Conservation (phyloP, 1,140 invertebrate genomes). For the Drosophila bifasciata region DNA sequence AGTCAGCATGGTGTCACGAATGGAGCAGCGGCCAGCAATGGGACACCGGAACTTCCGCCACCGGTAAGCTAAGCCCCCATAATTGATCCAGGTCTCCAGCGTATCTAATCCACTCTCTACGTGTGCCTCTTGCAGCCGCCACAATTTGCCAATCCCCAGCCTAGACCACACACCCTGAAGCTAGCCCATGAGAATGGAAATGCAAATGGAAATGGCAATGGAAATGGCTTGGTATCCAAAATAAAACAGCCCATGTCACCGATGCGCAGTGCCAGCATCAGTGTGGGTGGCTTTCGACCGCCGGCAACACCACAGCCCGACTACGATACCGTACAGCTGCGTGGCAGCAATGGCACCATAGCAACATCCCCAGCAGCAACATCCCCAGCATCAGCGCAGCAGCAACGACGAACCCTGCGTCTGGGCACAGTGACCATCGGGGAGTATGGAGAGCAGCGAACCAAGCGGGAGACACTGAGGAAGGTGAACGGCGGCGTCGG, state of each 20-base stretch:
- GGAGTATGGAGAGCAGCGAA: conserved; percentile 86
- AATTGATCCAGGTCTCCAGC: conserved; percentile 9
- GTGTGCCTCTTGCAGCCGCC: conserved; percentile 73
- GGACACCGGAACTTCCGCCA: conserved; percentile 83
- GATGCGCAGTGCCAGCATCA: conserved; percentile 61
- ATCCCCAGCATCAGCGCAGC: conserved; percentile 5
- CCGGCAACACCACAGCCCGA: conserved; percentile 86
- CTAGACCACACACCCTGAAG: conserved; percentile 33
- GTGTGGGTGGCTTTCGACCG: conserved; percentile 58
- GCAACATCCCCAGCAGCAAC: conserved; percentile 28
- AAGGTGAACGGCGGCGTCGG: conserved; percentile 50
- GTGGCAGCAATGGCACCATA: conserved; percentile 49
- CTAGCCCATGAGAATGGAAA: conserved; percentile 38
- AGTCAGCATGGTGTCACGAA: conserved; percentile 13
- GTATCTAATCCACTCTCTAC: background rate
- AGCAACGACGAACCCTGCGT: conserved; percentile 73
- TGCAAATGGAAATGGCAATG: conserved; percentile 10
- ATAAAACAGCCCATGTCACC: conserved; percentile 55
- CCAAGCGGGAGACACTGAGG: conserved; percentile 84
- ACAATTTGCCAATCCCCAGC: conserved; percentile 74
- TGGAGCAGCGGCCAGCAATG: conserved; percentile 46
- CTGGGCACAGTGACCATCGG: conserved; percentile 88
- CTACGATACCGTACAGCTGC: conserved; percentile 84
- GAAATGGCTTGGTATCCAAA: conserved; percentile 25
- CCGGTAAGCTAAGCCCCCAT: conserved; percentile 86